Base-by-base conservation (phyloP, 1,140 invertebrate species). In the Drosophila micromelanica region DNA sequence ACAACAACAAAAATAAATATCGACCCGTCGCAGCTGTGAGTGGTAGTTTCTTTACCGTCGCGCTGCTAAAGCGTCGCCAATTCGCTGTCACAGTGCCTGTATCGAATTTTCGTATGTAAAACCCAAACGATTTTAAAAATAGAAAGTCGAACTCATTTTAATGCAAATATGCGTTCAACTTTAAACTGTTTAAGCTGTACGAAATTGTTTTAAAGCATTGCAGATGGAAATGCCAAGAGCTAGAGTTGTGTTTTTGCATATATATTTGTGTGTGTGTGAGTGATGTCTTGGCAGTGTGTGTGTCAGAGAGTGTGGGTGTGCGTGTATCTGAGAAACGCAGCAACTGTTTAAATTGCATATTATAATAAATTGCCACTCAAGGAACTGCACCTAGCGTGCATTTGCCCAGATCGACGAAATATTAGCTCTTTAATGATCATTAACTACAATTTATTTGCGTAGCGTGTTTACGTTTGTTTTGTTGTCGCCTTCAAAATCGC, bases 311-410 rank as follows among this genome's bases (percentile, higher is more conserved):
- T 2, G 17, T 55, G 35, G 12, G 62, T 52, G 46, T 65, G n/a
- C 32, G 55, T 64, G 59, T 46, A 20, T 52, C 20, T 86, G 81
- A 70, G 81, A 86, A 63, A 48, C n/a, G 13, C 17, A 61, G 37
- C 81, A 86, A 69, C 74, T 87, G 81, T 56, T 74, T 61, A 43
- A 52, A 74, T 57, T 48, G 68, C 61, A 70, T 79, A 84, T 79
- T 65, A 17, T 54, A 71, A 82, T 78, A 43, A 75, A 51, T 78
- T 52, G 45, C 54, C 42, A 49, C 30, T 49, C 48, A 32, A 60
- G 38, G 15, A 59, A 59, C 59, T 32, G 20, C 38, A 11, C 30
- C 32, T 45, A 30, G 13, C 20, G 23, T 45, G 37, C 51, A 72
- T 30, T 51, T 46, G 48, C 23, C 6, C 3, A 52, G 48, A 38